A percentile compares a stretch with the other conserved stretches of the same genome.
These are phyloP conservation scores for Blastobasis adustella DNA, from an alignment of 2,888 invertebrate genomes.

Conservation along the genomic window DNA sequence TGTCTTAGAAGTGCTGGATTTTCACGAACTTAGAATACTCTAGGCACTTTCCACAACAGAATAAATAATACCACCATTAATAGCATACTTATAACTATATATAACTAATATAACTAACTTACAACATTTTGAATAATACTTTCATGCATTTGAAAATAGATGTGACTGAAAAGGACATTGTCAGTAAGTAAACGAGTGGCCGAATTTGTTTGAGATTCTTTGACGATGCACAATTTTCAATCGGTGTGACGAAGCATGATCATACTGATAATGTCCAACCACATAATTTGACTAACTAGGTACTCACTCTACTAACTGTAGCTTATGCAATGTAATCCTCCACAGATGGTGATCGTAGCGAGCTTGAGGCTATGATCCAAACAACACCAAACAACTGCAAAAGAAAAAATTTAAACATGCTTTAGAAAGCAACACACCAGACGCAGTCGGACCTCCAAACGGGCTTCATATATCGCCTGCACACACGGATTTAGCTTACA, in stretches of 20 bases:
- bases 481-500: conserved; percentile 67
- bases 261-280: conserved; percentile 6
- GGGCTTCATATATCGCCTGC: conserved; percentile 70
- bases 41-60: too few species aligned
- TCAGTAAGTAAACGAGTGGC: conserved; percentile 13
- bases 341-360: conserved; percentile 77
- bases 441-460: conserved; percentile 56
- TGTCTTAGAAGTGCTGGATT: too few species aligned
- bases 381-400: conserved; percentile 76
- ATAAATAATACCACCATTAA: too few species aligned
- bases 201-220: too few species aligned
- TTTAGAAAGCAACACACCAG: conserved; percentile 64
- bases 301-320: conserved; percentile 52
- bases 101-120: conserved; percentile 2
- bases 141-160: conserved; percentile 22
- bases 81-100: conserved; percentile 6
- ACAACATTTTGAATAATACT: conserved; percentile 22
- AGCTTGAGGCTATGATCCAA: conserved; percentile 75
- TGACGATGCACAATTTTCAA: too few species aligned
- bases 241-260: too few species aligned
- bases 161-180: conserved; percentile 23
- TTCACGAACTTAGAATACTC: too few species aligned
- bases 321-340: conserved; percentile 72
- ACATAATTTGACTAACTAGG: conserved; percentile 21
- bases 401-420: conserved; percentile 76